Base-by-base conservation (phyloP, 2,888 invertebrate species). In the Aelia acuminata region DNA sequence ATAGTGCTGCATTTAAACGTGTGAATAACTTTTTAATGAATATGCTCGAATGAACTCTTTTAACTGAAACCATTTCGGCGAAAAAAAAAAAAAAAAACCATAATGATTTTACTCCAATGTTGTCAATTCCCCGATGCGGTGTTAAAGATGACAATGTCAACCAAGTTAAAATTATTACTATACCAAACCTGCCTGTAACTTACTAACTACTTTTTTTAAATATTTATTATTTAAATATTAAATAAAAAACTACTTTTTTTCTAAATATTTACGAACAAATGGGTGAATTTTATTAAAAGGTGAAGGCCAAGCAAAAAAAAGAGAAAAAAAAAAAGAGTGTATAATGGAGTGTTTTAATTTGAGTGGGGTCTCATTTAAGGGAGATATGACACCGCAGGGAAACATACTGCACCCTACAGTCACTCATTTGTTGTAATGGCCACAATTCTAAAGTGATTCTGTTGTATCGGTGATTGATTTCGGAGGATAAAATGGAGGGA, bases 311-410 rank as follows among this genome's bases (percentile, higher is more conserved):
- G 63, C 35, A 35, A 35, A 26, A 57, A 70, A 31, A 70, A 63
- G 35, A 70, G 31, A 35, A 35, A 26, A 57, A 70, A 31, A 70
- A 63, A 70, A 70, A 63, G 53, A 26, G 18, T 18, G 63, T 70
- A 31, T 35, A 70, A 70, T 70, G 63, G 35, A 70, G 63, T 70
- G 63, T 70, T 70, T 70, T 70, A 70, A 70, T 70, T 70, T 70
- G 63, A 7, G 63, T 20, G 31, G 31, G 63, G 18, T 20, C 63
- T 35, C 63, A 35, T 31, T 35, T 70, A 70, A 70, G 63, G 63
- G 63, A 70, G 63, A 70, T 70, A 70, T 31, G 80, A 80, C 22
- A 43, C 43, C 80, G 43, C 10, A 18, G 43, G 43, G 80, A n/a
- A n/a, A 80, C 80, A 80, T 80, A 80, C 43, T 80, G 43, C 35